Evolutionary conservation across 2,888 invertebrate species (phyloP).

Genomic region (Lottia gigantea): DNA sequence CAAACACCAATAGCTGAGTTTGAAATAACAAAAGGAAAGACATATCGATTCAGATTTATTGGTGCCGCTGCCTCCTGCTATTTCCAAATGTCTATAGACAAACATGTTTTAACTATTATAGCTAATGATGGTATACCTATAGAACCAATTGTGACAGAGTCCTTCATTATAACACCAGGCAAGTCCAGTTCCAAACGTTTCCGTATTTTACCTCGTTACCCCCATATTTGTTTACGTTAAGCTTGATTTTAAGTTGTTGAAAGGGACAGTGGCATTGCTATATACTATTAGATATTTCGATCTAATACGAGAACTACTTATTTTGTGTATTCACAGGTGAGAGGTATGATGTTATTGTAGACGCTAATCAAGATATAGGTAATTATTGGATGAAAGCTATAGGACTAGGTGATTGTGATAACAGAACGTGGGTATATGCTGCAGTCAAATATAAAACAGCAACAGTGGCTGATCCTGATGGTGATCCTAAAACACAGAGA

Average conservation of each 20-base stretch:
- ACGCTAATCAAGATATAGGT: constrained; percentile 30
- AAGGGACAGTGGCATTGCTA: no score
- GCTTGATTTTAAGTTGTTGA: no score
- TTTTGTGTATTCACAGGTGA: constrained; percentile 48
- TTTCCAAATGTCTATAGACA: constrained; percentile 42
- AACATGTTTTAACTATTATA: constrained; percentile 40
- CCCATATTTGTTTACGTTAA: no score
- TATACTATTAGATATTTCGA: no score
- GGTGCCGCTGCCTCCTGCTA: constrained; percentile 38
- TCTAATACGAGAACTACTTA: no score
- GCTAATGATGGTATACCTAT: constrained; percentile 46
- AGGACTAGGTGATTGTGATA: constrained; percentile 32
- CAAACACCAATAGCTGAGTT: constrained; percentile 45
- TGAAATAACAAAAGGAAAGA: constrained; percentile 32
- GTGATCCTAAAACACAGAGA: constrained; percentile 19
- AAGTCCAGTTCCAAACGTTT: neutral
- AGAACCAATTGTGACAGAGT: constrained; percentile 31
- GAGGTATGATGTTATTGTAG: constrained; percentile 46
- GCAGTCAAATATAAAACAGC: constrained; percentile 41
- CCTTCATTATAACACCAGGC: constrained; percentile 39
- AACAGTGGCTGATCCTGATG: constrained; percentile 25
- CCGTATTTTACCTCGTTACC: no score
- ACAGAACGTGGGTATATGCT: constrained; percentile 27
- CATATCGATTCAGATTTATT: constrained; percentile 49
- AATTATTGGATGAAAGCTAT: constrained; percentile 39